These are phyloP conservation scores for Pelodiscus sinensis DNA, from an alignment of 2,113 vertebrate species.

Conservation along the genomic window DNA sequence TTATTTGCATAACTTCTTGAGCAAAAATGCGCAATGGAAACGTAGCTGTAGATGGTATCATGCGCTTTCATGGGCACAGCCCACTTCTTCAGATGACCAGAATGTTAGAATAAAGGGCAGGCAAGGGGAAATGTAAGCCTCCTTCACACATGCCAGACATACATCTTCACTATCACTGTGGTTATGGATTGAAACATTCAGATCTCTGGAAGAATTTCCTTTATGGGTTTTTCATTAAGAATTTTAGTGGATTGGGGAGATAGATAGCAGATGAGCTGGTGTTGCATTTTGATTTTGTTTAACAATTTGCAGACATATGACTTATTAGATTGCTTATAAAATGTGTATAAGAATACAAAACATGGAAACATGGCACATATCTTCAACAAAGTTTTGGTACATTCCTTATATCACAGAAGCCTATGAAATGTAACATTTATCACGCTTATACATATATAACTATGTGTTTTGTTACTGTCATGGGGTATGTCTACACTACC, in stretches of 20 bases:
- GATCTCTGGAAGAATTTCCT: neutral
- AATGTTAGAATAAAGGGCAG: neutral
- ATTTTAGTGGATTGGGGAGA: neutral
- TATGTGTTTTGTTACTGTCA: neutral
- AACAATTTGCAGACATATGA: neutral
- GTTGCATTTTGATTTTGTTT: neutral
- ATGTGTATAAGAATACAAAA: neutral
- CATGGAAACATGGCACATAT: neutral
- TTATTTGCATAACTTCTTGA: no score
- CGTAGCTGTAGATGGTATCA: no score
- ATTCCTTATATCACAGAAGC: neutral
- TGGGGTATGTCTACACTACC: no score
- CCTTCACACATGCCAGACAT: fast-evolving
- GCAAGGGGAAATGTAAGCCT: neutral
- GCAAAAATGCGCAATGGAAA: no score
- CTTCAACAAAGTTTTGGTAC: neutral
- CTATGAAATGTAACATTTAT: neutral
- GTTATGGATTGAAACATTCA: neutral
- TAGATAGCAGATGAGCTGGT: neutral
- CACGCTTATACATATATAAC: neutral
- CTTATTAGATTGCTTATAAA: neutral
- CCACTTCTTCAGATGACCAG: no score
- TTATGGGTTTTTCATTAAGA: neutral
- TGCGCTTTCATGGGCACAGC: no score
- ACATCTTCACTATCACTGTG: neutral